Evolutionary conservation across 37 sponge, comb jelly and placozoan species (phyloP).

Genomic region (Diacarnus erythraeanus): DNA sequence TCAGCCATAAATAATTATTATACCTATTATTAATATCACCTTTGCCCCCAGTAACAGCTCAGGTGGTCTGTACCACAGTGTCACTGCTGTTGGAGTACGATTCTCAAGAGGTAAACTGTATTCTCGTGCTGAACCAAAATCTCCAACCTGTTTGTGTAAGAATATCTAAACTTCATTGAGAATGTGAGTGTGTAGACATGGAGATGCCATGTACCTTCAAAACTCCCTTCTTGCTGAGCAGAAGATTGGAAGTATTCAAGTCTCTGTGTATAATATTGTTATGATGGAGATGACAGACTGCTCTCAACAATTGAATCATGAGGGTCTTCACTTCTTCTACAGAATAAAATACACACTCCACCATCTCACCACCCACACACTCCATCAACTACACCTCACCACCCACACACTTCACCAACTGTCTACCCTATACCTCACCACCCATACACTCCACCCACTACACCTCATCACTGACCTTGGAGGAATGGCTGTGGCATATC

Average conservation of each 20-base stretch:
- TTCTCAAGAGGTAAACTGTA: slow-evolving; percentile 93
- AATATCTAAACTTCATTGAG: neutral
- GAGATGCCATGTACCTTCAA: too few species aligned
- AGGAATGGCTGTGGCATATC: slow-evolving; percentile 92
- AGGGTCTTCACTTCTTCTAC: slow-evolving; percentile 94
- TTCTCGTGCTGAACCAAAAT: slow-evolving; percentile 95
- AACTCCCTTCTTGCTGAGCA: slow-evolving; percentile 90
- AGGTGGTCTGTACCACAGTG: slow-evolving; percentile 96
- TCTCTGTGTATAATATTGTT: slow-evolving; percentile 98
- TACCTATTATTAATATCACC: slow-evolving; percentile 3
- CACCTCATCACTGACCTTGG: slow-evolving; percentile 45
- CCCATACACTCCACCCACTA: too few species aligned
- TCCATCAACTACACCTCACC: neutral
- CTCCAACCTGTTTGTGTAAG: slow-evolving; percentile 65
- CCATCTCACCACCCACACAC: neutral
- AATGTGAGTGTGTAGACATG: too few species aligned
- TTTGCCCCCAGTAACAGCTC: slow-evolving; percentile 96
- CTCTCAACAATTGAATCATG: slow-evolving; percentile 86
- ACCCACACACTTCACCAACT: neutral
- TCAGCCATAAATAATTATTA: neutral
- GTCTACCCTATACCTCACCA: too few species aligned
- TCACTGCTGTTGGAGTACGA: slow-evolving; percentile 92
- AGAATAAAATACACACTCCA: neutral
- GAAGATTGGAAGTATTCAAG: slow-evolving; percentile 94
- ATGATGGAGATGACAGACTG: slow-evolving; percentile 94